Evolutionary conservation across 2,797 vertebrate genomes (phyloP), one percentile per base, ranked within the genome.

Genomic region (Sebastes steindachneri): DNA sequence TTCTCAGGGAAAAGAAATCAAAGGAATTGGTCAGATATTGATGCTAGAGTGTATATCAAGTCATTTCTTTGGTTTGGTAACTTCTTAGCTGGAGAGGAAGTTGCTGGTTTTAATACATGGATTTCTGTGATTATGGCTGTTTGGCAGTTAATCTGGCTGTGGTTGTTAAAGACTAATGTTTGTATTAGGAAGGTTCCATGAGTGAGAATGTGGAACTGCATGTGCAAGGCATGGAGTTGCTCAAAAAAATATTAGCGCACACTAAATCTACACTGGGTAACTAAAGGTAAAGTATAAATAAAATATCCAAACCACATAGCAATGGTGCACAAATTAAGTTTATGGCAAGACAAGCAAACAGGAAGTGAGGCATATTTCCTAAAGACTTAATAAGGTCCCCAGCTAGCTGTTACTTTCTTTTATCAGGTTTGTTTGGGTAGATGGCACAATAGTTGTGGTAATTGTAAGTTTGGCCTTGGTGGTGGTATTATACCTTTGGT

Each of bases 321-420:
- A 4, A 66, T 54, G 60, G 51, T 14, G 68, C 15, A 31, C 78
- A 74, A 63, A 15, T 41, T 41, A 41, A 41, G 37, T 71, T 77
- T 70, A 81, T 31, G 58, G 63, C 28, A 45, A 84, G 67, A 80
- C 58, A 62, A 55, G 60, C 69, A 82, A 41, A 41, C 69, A 80
- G 70, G 79, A 86, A 85, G 78, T 81, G 59, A 75, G 23, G 60
- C 60, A 73, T 73, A 59, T 80, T 75, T 78, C 51, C 53, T 70
- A 37, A 41, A 41, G 23, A 23, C 19, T 72, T 84, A 79, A 86
- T 80, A 82, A 80, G 79, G 78, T 80, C 74, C 74, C 77, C 55
- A 63, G 73, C 66, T 83, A 67, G 75, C 75, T 65, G 29, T 78
- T 79, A 62, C 55, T 53, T 69, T 77, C 58, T 80, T 75, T 41